Base-by-base conservation (phyloP, 1,140 invertebrate genomes). In the Mercenaria mercenaria region DNA sequence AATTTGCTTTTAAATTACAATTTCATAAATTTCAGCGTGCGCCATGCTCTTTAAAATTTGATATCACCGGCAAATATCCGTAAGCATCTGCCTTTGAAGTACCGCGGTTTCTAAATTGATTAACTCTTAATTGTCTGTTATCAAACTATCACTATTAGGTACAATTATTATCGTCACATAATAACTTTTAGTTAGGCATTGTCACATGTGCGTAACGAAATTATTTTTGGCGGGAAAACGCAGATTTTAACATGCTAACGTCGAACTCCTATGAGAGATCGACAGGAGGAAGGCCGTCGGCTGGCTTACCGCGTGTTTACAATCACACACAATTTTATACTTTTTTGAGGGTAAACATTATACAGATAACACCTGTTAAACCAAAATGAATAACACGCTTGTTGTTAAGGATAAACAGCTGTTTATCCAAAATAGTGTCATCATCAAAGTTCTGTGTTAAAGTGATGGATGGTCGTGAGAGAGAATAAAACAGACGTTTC, bases 201-300 rank as follows among this genome's bases (percentile, higher is more conserved):
- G 47, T 26, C n/a, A 77, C 69, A 41, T 74, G 69, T 74, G 69
- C 50, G 3, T 29, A 26, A 50, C 41, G 37, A 52, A 3, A 50
- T 26, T 26, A 50, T n/a, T 32, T 77, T 77, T 77, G 47, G 74
- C 74, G 74, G 74, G 74, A 77, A 77, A 43, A 72, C 32, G 37
- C 67, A 72, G 67, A 72, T 72, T 39, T 47, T 47, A 47, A 15
- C 43, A 47, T 15, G 6, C 43, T 20, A 50, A n/a, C n/a, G n/a
- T n/a, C n/a, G n/a, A n/a, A n/a, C n/a, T n/a, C n/a, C n/a, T n/a
- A n/a, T n/a, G n/a, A n/a, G n/a, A n/a, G n/a, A n/a, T n/a, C n/a
- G n/a, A 50, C 47, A 50, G 47, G 47, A 10, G 47, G 47, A n/a
- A n/a, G n/a, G n/a, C n/a, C n/a, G 43, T 6, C 43, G 15, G 15